These are phyloP conservation scores for Holotrichia oblita DNA, from an alignment of 1,140 invertebrate genomes.

Conservation along the genomic window DNA sequence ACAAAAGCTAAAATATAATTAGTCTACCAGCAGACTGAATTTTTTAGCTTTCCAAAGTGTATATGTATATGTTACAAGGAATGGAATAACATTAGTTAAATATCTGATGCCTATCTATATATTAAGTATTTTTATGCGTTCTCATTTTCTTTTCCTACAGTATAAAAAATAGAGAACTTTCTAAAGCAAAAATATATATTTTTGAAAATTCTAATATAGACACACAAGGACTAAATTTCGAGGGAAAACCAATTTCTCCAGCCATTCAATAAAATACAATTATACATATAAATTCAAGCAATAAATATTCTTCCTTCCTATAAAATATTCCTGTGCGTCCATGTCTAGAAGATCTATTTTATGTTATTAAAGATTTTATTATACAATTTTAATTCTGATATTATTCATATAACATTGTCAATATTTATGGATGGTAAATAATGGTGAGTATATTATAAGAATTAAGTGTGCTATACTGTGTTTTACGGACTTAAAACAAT, in stretches of 20 bases:
- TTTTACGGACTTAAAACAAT: background rate
- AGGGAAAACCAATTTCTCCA: background rate
- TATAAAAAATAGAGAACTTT: constrained; percentile 37
- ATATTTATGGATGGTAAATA: background rate
- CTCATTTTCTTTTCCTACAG: constrained; percentile 4
- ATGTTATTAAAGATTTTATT: background rate
- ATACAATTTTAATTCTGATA: background rate
- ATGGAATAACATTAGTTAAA: constrained; percentile 20
- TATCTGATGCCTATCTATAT: background rate
- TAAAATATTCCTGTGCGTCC: background rate
- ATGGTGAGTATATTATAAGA: background rate
- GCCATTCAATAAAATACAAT: too few species aligned
- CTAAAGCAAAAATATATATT: constrained; percentile 19
- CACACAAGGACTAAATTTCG: background rate
- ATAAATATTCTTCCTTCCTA: too few species aligned
- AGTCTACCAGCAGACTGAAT: constrained; percentile 22
- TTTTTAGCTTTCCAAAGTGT: constrained; percentile 1
- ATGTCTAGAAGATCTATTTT: constrained; percentile 3
- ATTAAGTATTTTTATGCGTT: constrained; percentile 18
- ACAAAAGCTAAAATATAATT: constrained; percentile 6
- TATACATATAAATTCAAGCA: background rate
- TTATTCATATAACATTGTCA: background rate
- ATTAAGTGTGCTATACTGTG: background rate
- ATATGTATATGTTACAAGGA: background rate
- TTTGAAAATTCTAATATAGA: background rate